Evolutionary conservation across 1,140 invertebrate genomes (phyloP).

Genomic region (Cephus cinctus): DNA sequence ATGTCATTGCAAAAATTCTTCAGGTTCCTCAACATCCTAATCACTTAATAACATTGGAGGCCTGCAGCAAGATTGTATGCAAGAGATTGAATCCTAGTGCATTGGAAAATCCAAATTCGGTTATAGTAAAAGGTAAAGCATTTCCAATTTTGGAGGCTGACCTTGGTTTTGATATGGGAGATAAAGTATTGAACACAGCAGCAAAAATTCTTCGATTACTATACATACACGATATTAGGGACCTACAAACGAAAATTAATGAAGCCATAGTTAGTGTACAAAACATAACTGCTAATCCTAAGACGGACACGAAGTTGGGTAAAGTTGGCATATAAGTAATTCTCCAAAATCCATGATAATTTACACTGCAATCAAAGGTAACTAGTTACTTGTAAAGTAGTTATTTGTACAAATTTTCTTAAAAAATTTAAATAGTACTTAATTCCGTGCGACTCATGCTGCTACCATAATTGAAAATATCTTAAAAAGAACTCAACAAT

Average conservation of each 20-base stretch:
- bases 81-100: slow-evolving; percentile 67
- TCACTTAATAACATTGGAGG: slow-evolving; percentile 75
- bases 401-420: too few species aligned
- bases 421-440: too few species aligned
- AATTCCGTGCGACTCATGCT: too few species aligned
- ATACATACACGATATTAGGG: slow-evolving; percentile 87
- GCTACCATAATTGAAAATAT: background rate
- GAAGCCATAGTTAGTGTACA: slow-evolving; percentile 91
- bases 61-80: slow-evolving; percentile 68
- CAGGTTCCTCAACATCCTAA: slow-evolving; percentile 80
- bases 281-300: slow-evolving; percentile 92
- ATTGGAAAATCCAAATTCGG: slow-evolving; percentile 63
- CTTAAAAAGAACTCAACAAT: too few species aligned
- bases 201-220: slow-evolving; percentile 81
- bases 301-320: slow-evolving; percentile 92
- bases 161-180: slow-evolving; percentile 69
- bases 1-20: slow-evolving; percentile 73
- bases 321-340: slow-evolving; percentile 80
- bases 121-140: slow-evolving; percentile 61
- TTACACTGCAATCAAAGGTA: too few species aligned
- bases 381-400: too few species aligned
- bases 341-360: too few species aligned
- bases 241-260: slow-evolving; percentile 93
- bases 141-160: slow-evolving; percentile 67
- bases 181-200: slow-evolving; percentile 74